phyloP scores from a whole-genome alignment of 35 echinoderm and acorn worm genomes.

The Ophiothrix spiculata region DNA sequence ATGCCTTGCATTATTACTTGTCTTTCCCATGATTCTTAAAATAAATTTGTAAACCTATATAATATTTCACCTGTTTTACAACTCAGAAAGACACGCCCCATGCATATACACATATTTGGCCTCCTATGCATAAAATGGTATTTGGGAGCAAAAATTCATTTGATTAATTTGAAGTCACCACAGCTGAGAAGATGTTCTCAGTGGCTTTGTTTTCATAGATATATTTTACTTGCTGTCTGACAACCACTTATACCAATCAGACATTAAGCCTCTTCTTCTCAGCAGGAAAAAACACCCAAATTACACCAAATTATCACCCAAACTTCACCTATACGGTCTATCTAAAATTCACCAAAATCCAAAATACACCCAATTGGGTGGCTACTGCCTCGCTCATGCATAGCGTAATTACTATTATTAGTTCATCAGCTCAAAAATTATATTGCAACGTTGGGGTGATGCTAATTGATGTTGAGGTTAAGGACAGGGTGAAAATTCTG shows the following conservation, averaged over 20 bases:
- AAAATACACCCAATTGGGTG: too few relatives aligned
- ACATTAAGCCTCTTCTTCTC: background rate
- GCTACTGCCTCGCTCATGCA: too few relatives aligned
- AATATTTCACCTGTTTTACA: conserved; percentile 1
- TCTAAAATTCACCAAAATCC: too few relatives aligned
- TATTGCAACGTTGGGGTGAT: too few relatives aligned
- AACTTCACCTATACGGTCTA: too few relatives aligned
- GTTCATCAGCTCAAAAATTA: too few relatives aligned
- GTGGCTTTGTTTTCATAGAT: too few relatives aligned
- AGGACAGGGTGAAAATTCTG: too few relatives aligned
- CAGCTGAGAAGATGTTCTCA: background rate
- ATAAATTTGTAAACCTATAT: background rate
- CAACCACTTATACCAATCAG: background rate
- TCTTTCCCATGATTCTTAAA: background rate
- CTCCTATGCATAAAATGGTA: background rate
- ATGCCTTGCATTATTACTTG: too few relatives aligned
- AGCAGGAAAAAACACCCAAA: background rate
- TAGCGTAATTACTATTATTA: too few relatives aligned
- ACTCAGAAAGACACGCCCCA: background rate
- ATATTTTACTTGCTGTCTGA: background rate
- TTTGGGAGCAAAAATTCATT: background rate
- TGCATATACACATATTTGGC: background rate
- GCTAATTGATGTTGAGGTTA: too few relatives aligned
- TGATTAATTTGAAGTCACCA: background rate
- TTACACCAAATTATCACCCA: too few relatives aligned